These are phyloP conservation scores for Tenthredo distinguenda DNA, from an alignment of 2,888 invertebrate species.

Conservation along the genomic window DNA sequence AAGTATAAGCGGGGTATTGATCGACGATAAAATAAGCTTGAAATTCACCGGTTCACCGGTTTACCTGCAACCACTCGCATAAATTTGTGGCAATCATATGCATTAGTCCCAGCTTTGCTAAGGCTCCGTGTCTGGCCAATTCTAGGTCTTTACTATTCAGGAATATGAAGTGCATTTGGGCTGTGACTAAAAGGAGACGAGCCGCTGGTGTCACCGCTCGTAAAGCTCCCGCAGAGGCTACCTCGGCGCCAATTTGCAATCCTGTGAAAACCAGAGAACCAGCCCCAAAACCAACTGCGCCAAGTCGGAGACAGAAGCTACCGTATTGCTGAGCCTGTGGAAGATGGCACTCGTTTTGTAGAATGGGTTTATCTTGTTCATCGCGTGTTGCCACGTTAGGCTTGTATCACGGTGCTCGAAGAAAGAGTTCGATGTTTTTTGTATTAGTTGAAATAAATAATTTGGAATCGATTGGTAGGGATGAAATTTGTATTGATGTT, in stretches of 20 bases:
- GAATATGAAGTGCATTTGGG: constrained; percentile 97
- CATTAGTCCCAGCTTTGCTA: constrained; percentile 95
- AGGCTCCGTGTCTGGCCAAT: constrained; percentile 84
- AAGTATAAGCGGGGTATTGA: not conserved
- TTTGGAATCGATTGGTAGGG: not conserved
- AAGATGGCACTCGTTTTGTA: constrained; percentile 56
- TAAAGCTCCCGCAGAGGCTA: constrained; percentile 73
- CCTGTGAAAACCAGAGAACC: constrained; percentile 85
- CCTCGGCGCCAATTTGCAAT: constrained; percentile 82
- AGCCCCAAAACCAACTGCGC: constrained; percentile 84
- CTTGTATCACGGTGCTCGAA: not conserved
- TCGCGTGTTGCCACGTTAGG: not conserved
- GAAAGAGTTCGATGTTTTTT: not conserved
- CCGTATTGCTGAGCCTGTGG: constrained; percentile 83
- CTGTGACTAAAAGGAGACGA: constrained; percentile 90
- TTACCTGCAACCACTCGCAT: constrained; percentile 94
- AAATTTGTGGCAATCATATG: constrained; percentile 96
- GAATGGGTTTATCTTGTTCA: not conserved
- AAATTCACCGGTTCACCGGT: not conserved
- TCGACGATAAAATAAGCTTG: not conserved
- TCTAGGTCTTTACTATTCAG: constrained; percentile 90
- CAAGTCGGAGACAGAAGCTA: constrained; percentile 92
- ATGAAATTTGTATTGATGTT: not conserved
- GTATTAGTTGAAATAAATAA: not conserved
- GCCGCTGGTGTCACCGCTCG: constrained; percentile 90